phyloP scores from a whole-genome alignment of 2,888 invertebrate genomes.

The Psylliodes chrysocephalus region DNA sequence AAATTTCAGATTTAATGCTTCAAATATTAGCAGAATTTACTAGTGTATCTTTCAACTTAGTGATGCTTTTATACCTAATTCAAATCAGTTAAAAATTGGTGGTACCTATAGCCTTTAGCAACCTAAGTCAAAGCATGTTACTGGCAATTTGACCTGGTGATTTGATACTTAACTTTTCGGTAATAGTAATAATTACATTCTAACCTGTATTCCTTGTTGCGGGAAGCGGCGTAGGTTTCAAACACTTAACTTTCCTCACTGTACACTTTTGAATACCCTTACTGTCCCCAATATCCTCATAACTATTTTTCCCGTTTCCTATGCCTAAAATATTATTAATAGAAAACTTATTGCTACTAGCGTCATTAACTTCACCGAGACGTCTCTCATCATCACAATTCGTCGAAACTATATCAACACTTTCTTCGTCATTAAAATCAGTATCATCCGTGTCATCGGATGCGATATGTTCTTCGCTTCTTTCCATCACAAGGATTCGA shows the following conservation, averaged over 20 bases:
- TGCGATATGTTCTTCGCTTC: slow-evolving; percentile 40
- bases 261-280: slow-evolving; percentile 41
- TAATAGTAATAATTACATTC: slow-evolving; percentile 1
- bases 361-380: slow-evolving; percentile 46
- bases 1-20: no score
- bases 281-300: slow-evolving; percentile 36
- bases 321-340: slow-evolving; percentile 63
- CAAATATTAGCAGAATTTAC: no score
- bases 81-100: no score
- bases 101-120: no score
- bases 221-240: slow-evolving; percentile 59
- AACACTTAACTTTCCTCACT: slow-evolving; percentile 53
- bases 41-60: no score
- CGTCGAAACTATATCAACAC: slow-evolving; percentile 56
- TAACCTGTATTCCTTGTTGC: slow-evolving; percentile 46
- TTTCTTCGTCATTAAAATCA: slow-evolving; percentile 48
- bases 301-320: slow-evolving; percentile 40
- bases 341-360: slow-evolving; percentile 60
- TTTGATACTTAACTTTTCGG: no score
- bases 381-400: slow-evolving; percentile 43
- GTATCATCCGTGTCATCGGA: slow-evolving; percentile 44
- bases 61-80: no score
- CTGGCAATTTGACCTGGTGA: no score
- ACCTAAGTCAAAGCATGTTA: no score
- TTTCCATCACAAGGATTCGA: slow-evolving; percentile 34